These are phyloP conservation scores for Entelurus aequoreus DNA, from an alignment of 2,113 vertebrate genomes.

Conservation along the genomic window DNA sequence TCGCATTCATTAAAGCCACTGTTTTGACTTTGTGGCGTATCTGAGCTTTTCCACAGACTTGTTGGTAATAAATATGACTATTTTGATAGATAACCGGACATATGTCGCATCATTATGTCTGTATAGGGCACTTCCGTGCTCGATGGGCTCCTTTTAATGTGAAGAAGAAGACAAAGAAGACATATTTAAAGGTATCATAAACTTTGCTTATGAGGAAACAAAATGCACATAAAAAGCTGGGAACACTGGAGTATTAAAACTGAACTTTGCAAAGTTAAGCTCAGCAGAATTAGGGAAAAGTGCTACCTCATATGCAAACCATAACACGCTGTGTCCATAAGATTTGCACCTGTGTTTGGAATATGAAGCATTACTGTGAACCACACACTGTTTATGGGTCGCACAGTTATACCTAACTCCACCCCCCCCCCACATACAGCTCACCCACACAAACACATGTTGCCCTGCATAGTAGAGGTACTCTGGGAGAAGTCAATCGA, in stretches of 20 bases:
- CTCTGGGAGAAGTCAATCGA: slow-evolving; percentile 53
- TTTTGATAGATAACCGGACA: too few species aligned
- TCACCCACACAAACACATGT: slow-evolving; percentile 42
- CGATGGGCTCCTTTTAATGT: too few species aligned
- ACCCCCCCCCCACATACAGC: not conserved
- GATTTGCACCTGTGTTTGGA: slow-evolving; percentile 31
- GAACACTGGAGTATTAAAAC: slow-evolving; percentile 32
- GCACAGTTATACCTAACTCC: not conserved
- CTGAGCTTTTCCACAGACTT: too few species aligned
- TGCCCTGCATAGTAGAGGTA: slow-evolving; percentile 17
- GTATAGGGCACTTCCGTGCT: too few species aligned
- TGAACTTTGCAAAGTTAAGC: slow-evolving; percentile 29
- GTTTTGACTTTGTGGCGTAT: too few species aligned
- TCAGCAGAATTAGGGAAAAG: slow-evolving; percentile 47
- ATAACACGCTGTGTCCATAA: too few species aligned
- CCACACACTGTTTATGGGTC: not conserved
- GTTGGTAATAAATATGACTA: too few species aligned
- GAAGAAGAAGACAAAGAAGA: too few species aligned
- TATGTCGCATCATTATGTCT: too few species aligned
- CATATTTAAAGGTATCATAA: slow-evolving; percentile 9
- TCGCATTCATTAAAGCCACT: too few species aligned
- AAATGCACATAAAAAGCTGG: slow-evolving; percentile 7
- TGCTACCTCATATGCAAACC: slow-evolving; percentile 21
- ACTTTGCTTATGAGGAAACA: slow-evolving; percentile 21
- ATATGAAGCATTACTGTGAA: not conserved